phyloP scores from a whole-genome alignment of 2,113 vertebrate genomes.

The Lamprologus speciosus region DNA sequence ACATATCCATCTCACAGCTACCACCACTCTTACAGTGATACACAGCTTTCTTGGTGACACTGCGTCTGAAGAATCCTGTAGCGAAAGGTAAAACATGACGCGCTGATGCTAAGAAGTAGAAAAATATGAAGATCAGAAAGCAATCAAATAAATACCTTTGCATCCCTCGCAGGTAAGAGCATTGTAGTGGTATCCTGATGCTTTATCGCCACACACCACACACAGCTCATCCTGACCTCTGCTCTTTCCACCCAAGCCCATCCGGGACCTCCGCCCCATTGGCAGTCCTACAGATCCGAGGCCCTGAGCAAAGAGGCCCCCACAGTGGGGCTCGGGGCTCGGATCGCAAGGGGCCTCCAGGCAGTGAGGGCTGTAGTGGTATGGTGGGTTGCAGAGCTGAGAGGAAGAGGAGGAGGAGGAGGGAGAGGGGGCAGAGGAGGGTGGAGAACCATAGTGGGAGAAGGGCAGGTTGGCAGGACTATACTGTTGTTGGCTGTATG shows the following conservation, averaged over 20 bases:
- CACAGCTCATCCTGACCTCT: constrained; percentile 88
- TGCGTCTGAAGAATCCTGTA: constrained; percentile 86
- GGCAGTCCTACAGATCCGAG: constrained; percentile 48
- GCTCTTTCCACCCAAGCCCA: constrained; percentile 66
- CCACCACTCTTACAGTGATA: constrained; percentile 91
- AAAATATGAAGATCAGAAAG: neutral
- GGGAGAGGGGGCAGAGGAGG: constrained; percentile 69
- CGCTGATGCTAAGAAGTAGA: neutral
- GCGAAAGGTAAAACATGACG: neutral
- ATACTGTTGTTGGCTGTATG: constrained; percentile 79
- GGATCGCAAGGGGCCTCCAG: constrained; percentile 57
- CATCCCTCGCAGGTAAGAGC: constrained; percentile 93
- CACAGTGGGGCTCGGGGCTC: constrained; percentile 45
- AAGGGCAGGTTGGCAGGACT: constrained; percentile 69
- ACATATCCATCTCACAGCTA: constrained; percentile 95
- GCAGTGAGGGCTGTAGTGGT: constrained; percentile 72
- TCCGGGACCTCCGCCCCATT: constrained; percentile 68
- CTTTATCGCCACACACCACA: constrained; percentile 90
- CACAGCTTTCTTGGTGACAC: constrained; percentile 89
- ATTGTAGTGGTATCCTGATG: constrained; percentile 93
- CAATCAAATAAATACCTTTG: constrained; percentile 75
- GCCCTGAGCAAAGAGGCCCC: constrained; percentile 41
- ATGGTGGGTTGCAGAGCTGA: constrained; percentile 70
- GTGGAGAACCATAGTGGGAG: constrained; percentile 67
- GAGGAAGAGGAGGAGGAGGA: constrained; percentile 66